Percentiles rank a stretch among this genome's conserved stretches.
Conservation (phyloP, 2,113 vertebrate genomes). For the Orcinus orca region DNA sequence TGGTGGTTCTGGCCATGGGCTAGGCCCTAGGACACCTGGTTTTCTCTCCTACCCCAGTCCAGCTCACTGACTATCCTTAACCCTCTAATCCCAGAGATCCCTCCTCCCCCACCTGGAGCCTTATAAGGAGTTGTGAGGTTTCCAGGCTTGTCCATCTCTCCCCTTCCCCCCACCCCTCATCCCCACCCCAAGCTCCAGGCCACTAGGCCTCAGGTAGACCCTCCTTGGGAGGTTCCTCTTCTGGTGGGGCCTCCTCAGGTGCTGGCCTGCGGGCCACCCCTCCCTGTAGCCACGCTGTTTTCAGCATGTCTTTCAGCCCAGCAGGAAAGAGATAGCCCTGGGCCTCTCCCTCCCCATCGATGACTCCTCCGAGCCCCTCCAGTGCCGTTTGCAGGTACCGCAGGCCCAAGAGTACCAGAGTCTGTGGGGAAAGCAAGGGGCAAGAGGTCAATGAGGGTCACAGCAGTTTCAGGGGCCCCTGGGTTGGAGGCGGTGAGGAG, state of each 20-base stretch:
- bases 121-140: neutral
- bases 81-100: neutral
- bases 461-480: neutral
- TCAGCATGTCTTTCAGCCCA: slow-evolving; percentile 85
- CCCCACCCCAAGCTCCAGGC: neutral
- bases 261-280: slow-evolving; percentile 30
- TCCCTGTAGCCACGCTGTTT: slow-evolving; percentile 70
- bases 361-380: slow-evolving; percentile 83
- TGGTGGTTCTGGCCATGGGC: neutral
- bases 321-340: slow-evolving; percentile 89
- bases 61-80: neutral
- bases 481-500: neutral
- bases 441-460: neutral
- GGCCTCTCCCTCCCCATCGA: slow-evolving; percentile 85
- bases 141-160: neutral
- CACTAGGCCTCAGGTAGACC: slow-evolving; percentile 42
- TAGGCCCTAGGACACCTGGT: neutral
- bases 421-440: slow-evolving; percentile 72
- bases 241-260: slow-evolving; percentile 30
- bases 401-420: slow-evolving; percentile 85
- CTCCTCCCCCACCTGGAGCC: neutral
- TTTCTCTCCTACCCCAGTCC: neutral
- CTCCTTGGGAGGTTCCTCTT: slow-evolving; percentile 24
- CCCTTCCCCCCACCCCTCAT: fast-evolving
- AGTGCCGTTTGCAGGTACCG: slow-evolving; percentile 89